phyloP scores from a whole-genome alignment of 2,888 invertebrate species.

The Arge pagana region DNA sequence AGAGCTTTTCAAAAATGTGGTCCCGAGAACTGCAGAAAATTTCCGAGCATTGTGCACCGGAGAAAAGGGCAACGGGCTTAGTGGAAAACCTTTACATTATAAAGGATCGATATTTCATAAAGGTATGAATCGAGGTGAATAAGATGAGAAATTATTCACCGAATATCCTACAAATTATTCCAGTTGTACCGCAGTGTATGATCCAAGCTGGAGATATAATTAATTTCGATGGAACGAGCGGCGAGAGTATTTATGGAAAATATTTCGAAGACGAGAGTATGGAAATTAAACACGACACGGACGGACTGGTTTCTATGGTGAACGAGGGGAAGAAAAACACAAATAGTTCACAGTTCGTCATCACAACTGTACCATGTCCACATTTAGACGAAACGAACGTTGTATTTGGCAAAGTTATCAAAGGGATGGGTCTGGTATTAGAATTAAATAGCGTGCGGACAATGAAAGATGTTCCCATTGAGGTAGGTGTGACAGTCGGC shows the following conservation, averaged over 20 bases:
- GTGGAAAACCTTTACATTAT: conserved; percentile 79
- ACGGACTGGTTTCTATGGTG: conserved; percentile 77
- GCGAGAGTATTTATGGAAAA: conserved; percentile 93
- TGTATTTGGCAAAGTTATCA: conserved; percentile 79
- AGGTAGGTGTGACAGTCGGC: no score
- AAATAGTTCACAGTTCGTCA: conserved; percentile 95
- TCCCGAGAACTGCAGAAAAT: conserved; percentile 89
- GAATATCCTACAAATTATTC: conserved; percentile 40
- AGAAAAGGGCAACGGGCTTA: conserved; percentile 75
- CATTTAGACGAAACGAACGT: conserved; percentile 84
- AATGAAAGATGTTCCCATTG: conserved; percentile 64
- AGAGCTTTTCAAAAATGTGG: conserved; percentile 81
- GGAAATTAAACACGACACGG: conserved; percentile 64
- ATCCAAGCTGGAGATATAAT: conserved; percentile 83
- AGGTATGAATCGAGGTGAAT: conserved; percentile 60
- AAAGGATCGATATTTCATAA: conserved; percentile 83
- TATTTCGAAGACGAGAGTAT: conserved; percentile 92
- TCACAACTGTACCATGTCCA: conserved; percentile 75
- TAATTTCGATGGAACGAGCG: conserved; percentile 81
- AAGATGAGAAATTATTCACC: neutral
- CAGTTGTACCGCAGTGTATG: conserved; percentile 86
- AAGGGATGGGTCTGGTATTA: conserved; percentile 73
- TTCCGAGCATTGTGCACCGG: conserved; percentile 92
- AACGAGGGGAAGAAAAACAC: conserved; percentile 79
- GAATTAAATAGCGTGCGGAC: conserved; percentile 70